These are phyloP conservation scores for Nineta flava DNA, from an alignment of 2,888 invertebrate species.

Conservation along the genomic window DNA sequence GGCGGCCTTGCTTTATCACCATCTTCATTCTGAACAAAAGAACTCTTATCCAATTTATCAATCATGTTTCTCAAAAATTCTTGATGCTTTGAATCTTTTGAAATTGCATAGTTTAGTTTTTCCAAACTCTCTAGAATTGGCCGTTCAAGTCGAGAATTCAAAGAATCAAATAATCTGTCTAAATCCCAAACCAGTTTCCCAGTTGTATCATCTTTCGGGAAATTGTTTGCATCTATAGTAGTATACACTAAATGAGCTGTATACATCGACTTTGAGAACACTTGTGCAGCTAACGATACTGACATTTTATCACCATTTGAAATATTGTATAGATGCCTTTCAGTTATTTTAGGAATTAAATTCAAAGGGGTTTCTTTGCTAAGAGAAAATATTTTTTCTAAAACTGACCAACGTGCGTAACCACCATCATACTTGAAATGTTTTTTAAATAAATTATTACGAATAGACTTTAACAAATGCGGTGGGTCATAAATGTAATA, in stretches of 20 bases:
- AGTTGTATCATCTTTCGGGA: background rate
- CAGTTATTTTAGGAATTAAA: background rate
- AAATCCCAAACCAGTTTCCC: background rate
- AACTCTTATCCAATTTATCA: background rate
- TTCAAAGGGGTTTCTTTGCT: background rate
- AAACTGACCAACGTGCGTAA: background rate
- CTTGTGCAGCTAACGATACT: background rate
- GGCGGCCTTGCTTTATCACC: background rate
- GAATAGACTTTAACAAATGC: background rate
- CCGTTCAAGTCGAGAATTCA: background rate
- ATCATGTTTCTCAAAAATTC: background rate
- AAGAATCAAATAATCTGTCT: background rate
- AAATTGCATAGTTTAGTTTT: background rate
- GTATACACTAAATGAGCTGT: background rate
- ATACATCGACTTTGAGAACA: background rate
- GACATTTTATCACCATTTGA: background rate
- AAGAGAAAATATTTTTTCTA: background rate
- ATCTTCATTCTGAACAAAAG: background rate
- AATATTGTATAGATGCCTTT: background rate
- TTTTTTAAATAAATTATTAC: background rate
- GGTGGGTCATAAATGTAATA: background rate
- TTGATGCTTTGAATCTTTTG: background rate
- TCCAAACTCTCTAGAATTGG: background rate
- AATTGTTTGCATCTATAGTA: background rate
- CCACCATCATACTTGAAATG: background rate